Conservation (phyloP, 2,888 invertebrate species). For the Halocaridina rubra region DNA sequence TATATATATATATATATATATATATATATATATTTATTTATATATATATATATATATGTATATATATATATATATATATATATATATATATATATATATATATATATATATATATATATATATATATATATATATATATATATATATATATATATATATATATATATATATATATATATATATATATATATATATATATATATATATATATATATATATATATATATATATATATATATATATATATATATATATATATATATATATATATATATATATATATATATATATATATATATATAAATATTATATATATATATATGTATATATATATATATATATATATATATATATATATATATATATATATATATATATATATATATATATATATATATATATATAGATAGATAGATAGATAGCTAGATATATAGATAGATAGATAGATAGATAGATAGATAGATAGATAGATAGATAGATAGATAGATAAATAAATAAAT, state of each 20-base stretch:
- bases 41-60: slow-evolving; percentile 1
- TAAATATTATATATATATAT: too few relatives aligned
- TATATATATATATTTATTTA: background rate
- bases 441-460: too few relatives aligned
- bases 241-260: background rate
- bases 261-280: background rate
- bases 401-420: too few relatives aligned
- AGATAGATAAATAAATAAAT: too few relatives aligned
- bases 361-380: too few relatives aligned
- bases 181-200: background rate
- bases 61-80: background rate
- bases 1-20: background rate
- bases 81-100: background rate
- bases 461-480: too few relatives aligned
- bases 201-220: slow-evolving; percentile 25
- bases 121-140: slow-evolving; percentile 2
- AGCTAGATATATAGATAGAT: too few relatives aligned
- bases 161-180: background rate
- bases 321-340: too few relatives aligned
- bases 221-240: slow-evolving; percentile 21
- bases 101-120: background rate
- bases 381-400: too few relatives aligned
- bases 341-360: too few relatives aligned
- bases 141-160: slow-evolving; percentile 2
- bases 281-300: too few relatives aligned